These are phyloP conservation scores for Globodera ellingtonae DNA, from an alignment of 1,140 invertebrate genomes.

Conservation along the genomic window DNA sequence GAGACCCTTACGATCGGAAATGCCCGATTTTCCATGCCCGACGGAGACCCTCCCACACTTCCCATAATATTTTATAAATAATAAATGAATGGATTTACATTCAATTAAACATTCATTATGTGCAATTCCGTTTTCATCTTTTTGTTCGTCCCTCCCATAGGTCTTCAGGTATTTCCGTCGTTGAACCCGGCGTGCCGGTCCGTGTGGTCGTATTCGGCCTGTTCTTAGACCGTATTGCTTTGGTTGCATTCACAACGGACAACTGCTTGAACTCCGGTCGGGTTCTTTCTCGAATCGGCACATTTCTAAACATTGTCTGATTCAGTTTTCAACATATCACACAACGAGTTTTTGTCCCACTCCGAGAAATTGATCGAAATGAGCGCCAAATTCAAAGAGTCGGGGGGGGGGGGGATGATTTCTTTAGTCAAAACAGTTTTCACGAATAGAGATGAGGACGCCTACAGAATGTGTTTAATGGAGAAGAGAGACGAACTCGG, in stretches of 20 bases:
- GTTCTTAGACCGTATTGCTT: slow-evolving; percentile 53
- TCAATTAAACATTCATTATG: too few species aligned
- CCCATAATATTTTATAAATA: slow-evolving; percentile 15
- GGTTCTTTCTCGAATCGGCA: too few species aligned
- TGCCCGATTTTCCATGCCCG: too few species aligned
- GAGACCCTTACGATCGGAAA: too few species aligned
- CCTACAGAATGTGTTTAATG: slow-evolving; percentile 57
- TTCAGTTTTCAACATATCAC: slow-evolving; percentile 52
- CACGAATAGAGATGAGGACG: slow-evolving; percentile 40
- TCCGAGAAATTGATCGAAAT: slow-evolving; percentile 57
- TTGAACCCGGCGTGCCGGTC: slow-evolving; percentile 51
- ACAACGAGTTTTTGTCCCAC: slow-evolving; percentile 55
- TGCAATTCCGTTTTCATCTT: neutral
- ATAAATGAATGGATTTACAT: too few species aligned
- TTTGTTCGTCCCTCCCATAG: slow-evolving; percentile 36
- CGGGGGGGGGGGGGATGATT: slow-evolving; percentile 12
- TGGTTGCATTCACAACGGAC: slow-evolving; percentile 55
- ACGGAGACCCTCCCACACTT: too few species aligned
- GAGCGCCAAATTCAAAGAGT: slow-evolving; percentile 44
- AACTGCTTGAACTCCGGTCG: slow-evolving; percentile 42
- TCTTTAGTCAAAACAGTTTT: slow-evolving; percentile 29
- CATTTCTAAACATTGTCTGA: neutral
- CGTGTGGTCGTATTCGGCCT: slow-evolving; percentile 59
- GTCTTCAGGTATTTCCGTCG: slow-evolving; percentile 55
- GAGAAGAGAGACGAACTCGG: slow-evolving; percentile 45